These are phyloP conservation scores for Vimba vimba DNA, from an alignment of 2,113 vertebrate genomes.

Conservation along the genomic window DNA sequence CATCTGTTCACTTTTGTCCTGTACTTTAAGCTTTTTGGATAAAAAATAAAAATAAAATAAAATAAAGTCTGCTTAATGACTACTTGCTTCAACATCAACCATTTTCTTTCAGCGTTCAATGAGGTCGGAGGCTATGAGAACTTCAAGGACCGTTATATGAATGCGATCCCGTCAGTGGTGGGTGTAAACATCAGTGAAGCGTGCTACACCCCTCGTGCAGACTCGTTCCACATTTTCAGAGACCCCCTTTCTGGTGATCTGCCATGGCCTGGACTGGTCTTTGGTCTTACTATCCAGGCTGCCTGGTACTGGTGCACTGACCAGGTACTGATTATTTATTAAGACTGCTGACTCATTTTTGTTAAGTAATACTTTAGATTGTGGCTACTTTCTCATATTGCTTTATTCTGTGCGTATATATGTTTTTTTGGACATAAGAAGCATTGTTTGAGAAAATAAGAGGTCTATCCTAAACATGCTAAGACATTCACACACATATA, in stretches of 20 bases:
- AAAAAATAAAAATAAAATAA: too few species aligned
- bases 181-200: background rate
- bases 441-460: too few species aligned
- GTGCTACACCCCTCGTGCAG: constrained; percentile 83
- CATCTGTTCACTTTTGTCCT: constrained; percentile 57
- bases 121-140: constrained; percentile 85
- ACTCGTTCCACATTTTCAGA: constrained; percentile 92
- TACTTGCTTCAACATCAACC: background rate
- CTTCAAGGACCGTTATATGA: constrained; percentile 86
- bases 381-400: too few species aligned
- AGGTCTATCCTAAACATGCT: too few species aligned
- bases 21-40: background rate
- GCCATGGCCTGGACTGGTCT: constrained; percentile 91
- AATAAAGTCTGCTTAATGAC: background rate
- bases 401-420: too few species aligned
- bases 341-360: background rate
- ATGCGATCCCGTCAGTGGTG: constrained; percentile 72
- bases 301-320: constrained; percentile 98
- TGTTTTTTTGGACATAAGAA: too few species aligned
- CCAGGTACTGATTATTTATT: constrained; percentile 78
- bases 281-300: constrained; percentile 86
- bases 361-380: too few species aligned
- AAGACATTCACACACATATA: background rate
- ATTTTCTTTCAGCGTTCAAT: constrained; percentile 78
- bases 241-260: constrained; percentile 83